Evolutionary conservation across 2,888 invertebrate species (phyloP).

Genomic region (Ochropleura plecta): DNA sequence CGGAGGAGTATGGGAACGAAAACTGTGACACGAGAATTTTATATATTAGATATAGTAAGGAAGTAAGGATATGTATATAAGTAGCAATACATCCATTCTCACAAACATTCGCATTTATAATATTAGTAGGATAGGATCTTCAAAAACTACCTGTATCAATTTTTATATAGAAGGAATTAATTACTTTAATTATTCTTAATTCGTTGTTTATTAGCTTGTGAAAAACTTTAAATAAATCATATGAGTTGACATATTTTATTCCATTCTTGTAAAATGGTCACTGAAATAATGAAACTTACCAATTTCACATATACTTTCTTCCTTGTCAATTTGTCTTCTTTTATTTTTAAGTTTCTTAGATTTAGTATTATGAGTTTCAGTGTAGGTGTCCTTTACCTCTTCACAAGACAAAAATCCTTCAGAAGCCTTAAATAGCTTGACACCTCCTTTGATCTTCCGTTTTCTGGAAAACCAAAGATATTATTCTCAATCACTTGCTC

Average conservation of each 20-base stretch:
- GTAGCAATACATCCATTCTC: too few relatives aligned
- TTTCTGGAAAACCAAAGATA: constrained; percentile 71
- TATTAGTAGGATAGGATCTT: not conserved
- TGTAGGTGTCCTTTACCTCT: constrained; percentile 77
- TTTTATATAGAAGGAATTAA: not conserved
- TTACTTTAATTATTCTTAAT: not conserved
- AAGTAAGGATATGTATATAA: too few relatives aligned
- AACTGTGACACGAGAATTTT: too few relatives aligned
- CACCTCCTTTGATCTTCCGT: constrained; percentile 83
- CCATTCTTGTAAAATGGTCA: not conserved
- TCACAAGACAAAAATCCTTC: constrained; percentile 81
- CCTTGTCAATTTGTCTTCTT: constrained; percentile 69
- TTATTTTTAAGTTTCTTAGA: constrained; percentile 77
- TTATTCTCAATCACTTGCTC: not conserved
- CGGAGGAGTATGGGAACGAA: too few relatives aligned
- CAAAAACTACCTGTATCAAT: not conserved
- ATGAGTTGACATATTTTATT: not conserved
- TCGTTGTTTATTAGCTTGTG: not conserved
- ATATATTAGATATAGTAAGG: too few relatives aligned
- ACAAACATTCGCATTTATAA: too few relatives aligned
- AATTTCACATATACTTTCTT: constrained; percentile 69
- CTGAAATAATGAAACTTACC: constrained; percentile 66
- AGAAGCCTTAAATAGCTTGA: constrained; percentile 87
- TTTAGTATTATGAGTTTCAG: constrained; percentile 78
- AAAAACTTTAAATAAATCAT: not conserved